Conservation (phyloP, 92 coral and sea anemone genomes). For the Plumapathes pennacea region DNA sequence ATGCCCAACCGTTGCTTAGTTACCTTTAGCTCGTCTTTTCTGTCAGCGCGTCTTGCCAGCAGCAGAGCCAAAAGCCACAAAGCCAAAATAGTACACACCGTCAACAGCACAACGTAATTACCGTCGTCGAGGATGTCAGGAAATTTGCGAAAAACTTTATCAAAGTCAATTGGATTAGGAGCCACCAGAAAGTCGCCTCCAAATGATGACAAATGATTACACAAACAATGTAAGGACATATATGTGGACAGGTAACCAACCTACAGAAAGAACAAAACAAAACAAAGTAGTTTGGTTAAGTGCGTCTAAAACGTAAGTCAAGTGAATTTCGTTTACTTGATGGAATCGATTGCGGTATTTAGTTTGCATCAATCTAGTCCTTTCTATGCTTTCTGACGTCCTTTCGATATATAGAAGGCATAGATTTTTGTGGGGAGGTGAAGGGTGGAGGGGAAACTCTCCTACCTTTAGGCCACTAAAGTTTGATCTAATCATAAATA, state of each 20-base stretch:
- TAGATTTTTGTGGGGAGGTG: no score
- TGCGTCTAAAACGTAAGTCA: no score
- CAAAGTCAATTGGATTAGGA: conserved; percentile 93
- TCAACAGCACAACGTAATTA: conserved; percentile 74
- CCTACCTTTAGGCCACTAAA: no score
- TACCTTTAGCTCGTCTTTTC: conserved; percentile 71
- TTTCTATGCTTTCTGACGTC: no score
- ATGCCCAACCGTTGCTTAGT: conserved; percentile 1
- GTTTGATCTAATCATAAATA: no score
- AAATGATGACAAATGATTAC: conserved; percentile 88
- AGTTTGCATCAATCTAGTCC: no score
- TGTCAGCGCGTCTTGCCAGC: conserved; percentile 79
- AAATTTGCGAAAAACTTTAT: conserved; percentile 61
- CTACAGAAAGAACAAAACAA: conserved; percentile 8
- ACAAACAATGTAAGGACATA: conserved; percentile 69
- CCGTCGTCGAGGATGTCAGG: conserved; percentile 68
- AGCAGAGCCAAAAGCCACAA: conserved; percentile 74
- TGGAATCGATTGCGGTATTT: no score
- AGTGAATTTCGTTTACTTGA: no score
- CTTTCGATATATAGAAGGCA: no score
- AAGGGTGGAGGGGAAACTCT: no score
- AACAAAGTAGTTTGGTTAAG: no score
- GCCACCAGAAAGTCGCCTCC: conserved; percentile 95
- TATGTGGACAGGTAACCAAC: conserved; percentile 68
- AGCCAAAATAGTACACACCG: conserved; percentile 72